Conservation (phyloP, 2,113 vertebrate species). For the Taxidea taxus region DNA sequence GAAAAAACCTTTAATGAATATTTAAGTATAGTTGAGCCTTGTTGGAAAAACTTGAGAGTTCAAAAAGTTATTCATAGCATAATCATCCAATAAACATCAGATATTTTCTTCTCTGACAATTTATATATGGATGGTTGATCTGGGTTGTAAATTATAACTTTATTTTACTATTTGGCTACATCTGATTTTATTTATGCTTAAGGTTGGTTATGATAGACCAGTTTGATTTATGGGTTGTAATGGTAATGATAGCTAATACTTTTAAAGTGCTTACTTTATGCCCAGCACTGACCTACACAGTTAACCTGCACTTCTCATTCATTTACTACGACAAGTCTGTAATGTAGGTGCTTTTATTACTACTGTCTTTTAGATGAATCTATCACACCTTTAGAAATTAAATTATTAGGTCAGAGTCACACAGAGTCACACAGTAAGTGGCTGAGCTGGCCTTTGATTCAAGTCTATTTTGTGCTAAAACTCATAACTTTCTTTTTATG, state of each 20-base stretch:
- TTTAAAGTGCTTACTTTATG: not conserved
- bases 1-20: not conserved
- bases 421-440: not conserved
- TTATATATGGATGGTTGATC: not conserved
- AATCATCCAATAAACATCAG: not conserved
- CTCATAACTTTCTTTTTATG: not conserved
- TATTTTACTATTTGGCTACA: not conserved
- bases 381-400: not conserved
- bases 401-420: not conserved
- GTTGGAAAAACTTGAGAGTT: not conserved
- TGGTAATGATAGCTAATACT: not conserved
- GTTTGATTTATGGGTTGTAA: not conserved
- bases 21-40: constrained; percentile 31
- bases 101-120: not conserved
- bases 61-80: not conserved
- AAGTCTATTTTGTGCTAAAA: not conserved
- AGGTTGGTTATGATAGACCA: not conserved
- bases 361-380: not conserved
- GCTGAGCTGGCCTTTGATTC: not conserved
- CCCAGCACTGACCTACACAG: not conserved
- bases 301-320: not conserved
- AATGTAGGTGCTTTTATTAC: not conserved
- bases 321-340: not conserved
- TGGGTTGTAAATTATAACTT: not conserved
- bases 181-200: not conserved